A percentile compares a stretch with the other conserved stretches of the same genome.
Conservation (phyloP, 1,140 invertebrate species). For the Gonioctena quinquepunctata region DNA sequence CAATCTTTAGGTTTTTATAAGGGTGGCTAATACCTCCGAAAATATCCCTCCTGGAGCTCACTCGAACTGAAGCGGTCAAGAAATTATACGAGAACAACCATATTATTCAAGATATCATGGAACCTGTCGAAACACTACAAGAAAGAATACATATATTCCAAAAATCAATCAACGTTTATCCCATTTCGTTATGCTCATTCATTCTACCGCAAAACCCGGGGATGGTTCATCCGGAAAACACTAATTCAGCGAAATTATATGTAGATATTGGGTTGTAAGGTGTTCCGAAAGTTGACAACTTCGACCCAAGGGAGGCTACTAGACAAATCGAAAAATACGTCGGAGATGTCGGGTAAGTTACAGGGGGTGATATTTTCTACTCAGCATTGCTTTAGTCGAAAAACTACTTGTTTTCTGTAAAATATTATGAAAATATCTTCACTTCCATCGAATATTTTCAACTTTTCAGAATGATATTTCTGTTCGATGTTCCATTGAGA, state of each 20-base stretch:
- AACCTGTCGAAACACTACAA: constrained; percentile 69
- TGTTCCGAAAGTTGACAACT: constrained; percentile 67
- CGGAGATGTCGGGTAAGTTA: constrained; percentile 60
- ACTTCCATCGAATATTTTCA: too few species aligned
- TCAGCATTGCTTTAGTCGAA: too few species aligned
- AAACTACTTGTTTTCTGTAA: too few species aligned
- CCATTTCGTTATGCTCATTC: constrained; percentile 85
- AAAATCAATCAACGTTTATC: constrained; percentile 75
- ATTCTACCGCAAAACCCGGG: constrained; percentile 71
- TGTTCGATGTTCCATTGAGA: too few species aligned
- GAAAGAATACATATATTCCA: constrained; percentile 71
- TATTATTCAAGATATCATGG: constrained; percentile 84
- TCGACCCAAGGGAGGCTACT: constrained; percentile 68
- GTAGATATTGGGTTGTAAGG: constrained; percentile 83
- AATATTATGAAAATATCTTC: too few species aligned
- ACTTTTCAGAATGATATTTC: too few species aligned
- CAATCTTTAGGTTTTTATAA: constrained; percentile 72
- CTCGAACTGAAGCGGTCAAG: constrained; percentile 73
- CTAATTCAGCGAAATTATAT: constrained; percentile 63
- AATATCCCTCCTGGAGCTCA: constrained; percentile 80
- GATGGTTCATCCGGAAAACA: constrained; percentile 64
- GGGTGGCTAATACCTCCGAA: constrained; percentile 86
- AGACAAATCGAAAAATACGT: constrained; percentile 75
- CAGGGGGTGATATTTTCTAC: too few species aligned
- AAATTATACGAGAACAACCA: constrained; percentile 79